Evolutionary conservation across 2,888 invertebrate species (phyloP).

Genomic region (Syrphus vitripennis): DNA sequence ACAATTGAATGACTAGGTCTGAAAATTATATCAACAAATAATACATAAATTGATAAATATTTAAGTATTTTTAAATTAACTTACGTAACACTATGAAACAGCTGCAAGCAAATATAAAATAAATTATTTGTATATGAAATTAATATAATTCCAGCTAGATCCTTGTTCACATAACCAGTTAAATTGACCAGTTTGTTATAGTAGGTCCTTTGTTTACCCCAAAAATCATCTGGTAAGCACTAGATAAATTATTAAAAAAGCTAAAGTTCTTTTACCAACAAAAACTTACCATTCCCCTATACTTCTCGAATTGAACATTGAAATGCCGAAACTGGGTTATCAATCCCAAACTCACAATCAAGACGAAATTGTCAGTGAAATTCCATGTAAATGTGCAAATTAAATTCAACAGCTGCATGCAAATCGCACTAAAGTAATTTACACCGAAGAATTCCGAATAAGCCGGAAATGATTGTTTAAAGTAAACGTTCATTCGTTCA

Average conservation of each 20-base stretch:
- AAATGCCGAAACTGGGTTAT: slow-evolving; percentile 84
- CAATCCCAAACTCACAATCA: slow-evolving; percentile 85
- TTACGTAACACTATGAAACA: slow-evolving; percentile 86
- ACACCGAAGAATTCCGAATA: slow-evolving; percentile 82
- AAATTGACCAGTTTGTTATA: slow-evolving; percentile 82
- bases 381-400: slow-evolving; percentile 85
- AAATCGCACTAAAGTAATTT: slow-evolving; percentile 82
- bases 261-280: background rate
- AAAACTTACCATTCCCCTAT: slow-evolving; percentile 65
- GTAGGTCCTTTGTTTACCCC: slow-evolving; percentile 85
- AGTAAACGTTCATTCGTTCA: slow-evolving; percentile 77
- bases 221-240: slow-evolving; percentile 84
- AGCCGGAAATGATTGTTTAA: slow-evolving; percentile 81
- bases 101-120: slow-evolving; percentile 87
- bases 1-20: slow-evolving; percentile 79
- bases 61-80: slow-evolving; percentile 72
- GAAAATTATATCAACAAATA: background rate
- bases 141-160: slow-evolving; percentile 84
- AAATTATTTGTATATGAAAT: slow-evolving; percentile 86
- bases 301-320: slow-evolving; percentile 77
- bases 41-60: no score
- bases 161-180: slow-evolving; percentile 83
- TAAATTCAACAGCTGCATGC: slow-evolving; percentile 78
- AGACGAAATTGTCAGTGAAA: slow-evolving; percentile 86
- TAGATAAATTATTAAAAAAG: slow-evolving; percentile 63